Evolutionary conservation across 1,140 invertebrate species (phyloP).

Genomic region (Pseudomyrmex gracilis): DNA sequence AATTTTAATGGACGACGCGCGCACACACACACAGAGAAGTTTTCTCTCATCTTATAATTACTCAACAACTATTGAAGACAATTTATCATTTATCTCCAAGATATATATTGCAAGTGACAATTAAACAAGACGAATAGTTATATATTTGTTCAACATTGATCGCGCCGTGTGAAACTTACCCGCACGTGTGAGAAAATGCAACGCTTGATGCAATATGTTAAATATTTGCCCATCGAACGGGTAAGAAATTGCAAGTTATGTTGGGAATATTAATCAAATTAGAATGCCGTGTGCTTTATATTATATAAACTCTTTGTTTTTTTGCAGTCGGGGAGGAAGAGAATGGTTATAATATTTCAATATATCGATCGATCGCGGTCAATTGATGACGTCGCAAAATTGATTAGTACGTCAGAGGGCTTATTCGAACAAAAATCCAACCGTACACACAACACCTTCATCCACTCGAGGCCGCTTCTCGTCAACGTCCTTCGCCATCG

Average conservation of each 20-base stretch:
- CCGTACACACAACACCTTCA: background rate
- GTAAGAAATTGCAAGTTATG: background rate
- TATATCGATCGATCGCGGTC: conserved; percentile 14
- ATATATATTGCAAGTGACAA: background rate
- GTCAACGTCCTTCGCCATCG: conserved; percentile 12
- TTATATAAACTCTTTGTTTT: background rate
- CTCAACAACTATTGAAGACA: background rate
- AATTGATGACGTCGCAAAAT: background rate
- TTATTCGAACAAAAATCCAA: conserved; percentile 27
- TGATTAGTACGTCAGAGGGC: background rate
- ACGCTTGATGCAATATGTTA: background rate
- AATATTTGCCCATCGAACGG: conserved; percentile 15
- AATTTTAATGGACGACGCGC: no score
- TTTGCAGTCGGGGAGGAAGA: background rate
- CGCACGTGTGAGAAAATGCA: background rate
- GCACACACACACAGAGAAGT: no score
- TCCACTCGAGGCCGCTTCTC: background rate
- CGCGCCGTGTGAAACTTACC: background rate
- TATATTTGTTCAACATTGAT: background rate
- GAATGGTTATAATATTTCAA: conserved; percentile 29
- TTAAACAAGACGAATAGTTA: background rate
- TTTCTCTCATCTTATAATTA: no score
- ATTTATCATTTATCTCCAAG: background rate
- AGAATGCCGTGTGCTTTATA: background rate
- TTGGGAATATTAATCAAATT: conserved; percentile 48